Percentiles rank a stretch among this genome's conserved stretches.
These are phyloP conservation scores for Mylabris phalerata DNA, from an alignment of 1,140 invertebrate genomes.

Conservation along the genomic window DNA sequence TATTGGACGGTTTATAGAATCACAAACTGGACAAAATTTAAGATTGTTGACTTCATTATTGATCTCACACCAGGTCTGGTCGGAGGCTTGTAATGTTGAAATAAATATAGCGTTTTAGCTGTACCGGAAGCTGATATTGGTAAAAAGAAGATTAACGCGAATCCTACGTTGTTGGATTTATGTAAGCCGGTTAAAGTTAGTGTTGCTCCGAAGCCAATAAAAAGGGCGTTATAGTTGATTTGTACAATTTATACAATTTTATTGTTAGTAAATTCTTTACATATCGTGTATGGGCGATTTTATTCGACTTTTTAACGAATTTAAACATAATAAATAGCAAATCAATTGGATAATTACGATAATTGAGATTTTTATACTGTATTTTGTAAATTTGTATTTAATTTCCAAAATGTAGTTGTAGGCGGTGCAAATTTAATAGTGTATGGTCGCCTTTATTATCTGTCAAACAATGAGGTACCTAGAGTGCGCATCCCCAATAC, in stretches of 20 bases:
- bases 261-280: neutral
- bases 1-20: conserved; percentile 11
- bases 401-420: no score
- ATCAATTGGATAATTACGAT: no score
- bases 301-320: no score
- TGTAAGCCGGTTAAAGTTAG: conserved; percentile 87
- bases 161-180: conserved; percentile 67
- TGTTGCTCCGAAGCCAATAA: conserved; percentile 80
- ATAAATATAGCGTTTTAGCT: conserved; percentile 73
- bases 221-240: conserved; percentile 46
- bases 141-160: conserved; percentile 51
- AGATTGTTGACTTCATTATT: conserved; percentile 77
- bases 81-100: conserved; percentile 82
- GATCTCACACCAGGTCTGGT: conserved; percentile 85
- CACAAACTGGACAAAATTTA: conserved; percentile 53
- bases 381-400: no score
- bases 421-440: no score
- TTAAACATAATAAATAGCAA: no score
- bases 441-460: no score
- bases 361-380: no score
- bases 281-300: no score
- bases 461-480: no score
- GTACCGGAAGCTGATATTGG: conserved; percentile 58
- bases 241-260: neutral
- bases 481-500: no score